These are phyloP conservation scores for Miopithecus talapoin DNA, from an alignment of 2,797 vertebrate genomes.

Conservation along the genomic window DNA sequence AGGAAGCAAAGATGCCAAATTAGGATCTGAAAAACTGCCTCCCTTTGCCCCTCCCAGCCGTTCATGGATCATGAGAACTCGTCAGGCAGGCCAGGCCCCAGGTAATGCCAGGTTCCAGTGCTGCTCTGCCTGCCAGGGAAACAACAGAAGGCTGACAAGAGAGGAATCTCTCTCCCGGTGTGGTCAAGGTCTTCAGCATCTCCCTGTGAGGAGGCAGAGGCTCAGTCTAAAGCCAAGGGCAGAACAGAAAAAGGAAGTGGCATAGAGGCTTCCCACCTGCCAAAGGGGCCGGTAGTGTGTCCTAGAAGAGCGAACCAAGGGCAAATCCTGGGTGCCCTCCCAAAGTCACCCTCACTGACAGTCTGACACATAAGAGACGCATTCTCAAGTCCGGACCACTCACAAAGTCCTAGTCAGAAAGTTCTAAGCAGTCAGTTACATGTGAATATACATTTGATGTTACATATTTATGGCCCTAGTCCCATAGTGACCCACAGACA, in stretches of 20 bases:
- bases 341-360: background rate
- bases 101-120: background rate
- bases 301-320: background rate
- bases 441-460: background rate
- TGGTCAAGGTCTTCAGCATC: background rate
- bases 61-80: background rate
- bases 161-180: background rate
- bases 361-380: background rate
- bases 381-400: background rate
- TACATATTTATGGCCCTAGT: background rate
- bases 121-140: background rate
- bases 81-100: background rate
- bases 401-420: background rate
- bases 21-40: background rate
- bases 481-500: background rate
- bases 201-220: background rate
- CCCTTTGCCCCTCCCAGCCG: background rate
- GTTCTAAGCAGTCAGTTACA: background rate
- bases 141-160: background rate
- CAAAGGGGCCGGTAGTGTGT: background rate
- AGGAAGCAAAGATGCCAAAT: constrained; percentile 30
- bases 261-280: background rate
- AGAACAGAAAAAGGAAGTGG: background rate
- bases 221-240: background rate
- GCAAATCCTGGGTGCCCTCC: constrained; percentile 4